A percentile compares a stretch with the other conserved stretches of the same genome.
Conservation (phyloP, 2,113 vertebrate genomes). For the Toxotes chatareus region DNA sequence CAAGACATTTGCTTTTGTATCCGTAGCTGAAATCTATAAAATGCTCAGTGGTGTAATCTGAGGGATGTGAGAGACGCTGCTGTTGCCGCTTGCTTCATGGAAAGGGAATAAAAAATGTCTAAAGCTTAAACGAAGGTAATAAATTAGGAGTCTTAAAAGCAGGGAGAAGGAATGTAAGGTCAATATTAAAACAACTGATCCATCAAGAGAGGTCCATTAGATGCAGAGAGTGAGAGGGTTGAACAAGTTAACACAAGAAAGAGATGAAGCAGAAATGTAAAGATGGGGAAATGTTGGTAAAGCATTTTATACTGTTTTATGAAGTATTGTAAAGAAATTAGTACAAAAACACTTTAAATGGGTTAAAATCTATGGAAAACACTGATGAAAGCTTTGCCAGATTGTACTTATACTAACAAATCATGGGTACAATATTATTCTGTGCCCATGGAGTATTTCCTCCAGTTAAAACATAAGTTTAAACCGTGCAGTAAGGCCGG, state of each 20-base stretch:
- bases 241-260: slow-evolving; percentile 1
- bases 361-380: neutral
- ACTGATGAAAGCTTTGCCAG: neutral
- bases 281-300: too few species aligned
- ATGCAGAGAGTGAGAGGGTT: neutral
- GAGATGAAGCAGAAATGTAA: neutral
- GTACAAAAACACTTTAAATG: neutral
- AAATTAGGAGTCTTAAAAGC: slow-evolving; percentile 9
- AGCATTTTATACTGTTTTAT: neutral
- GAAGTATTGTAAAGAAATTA: neutral
- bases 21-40: slow-evolving; percentile 34
- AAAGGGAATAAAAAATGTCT: neutral
- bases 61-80: slow-evolving; percentile 20
- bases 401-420: neutral
- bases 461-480: neutral
- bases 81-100: slow-evolving; percentile 24
- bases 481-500: slow-evolving; percentile 18
- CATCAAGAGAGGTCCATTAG: slow-evolving; percentile 1
- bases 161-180: slow-evolving; percentile 26
- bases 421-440: neutral
- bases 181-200: slow-evolving; percentile 12
- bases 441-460: neutral
- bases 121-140: slow-evolving; percentile 10
- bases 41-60: slow-evolving; percentile 12
- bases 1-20: slow-evolving; percentile 49